A percentile compares a stretch with the other conserved stretches of the same genome.
These are phyloP conservation scores for Drosophila prosaltans DNA, from an alignment of 1,140 invertebrate species.

Conservation along the genomic window DNA sequence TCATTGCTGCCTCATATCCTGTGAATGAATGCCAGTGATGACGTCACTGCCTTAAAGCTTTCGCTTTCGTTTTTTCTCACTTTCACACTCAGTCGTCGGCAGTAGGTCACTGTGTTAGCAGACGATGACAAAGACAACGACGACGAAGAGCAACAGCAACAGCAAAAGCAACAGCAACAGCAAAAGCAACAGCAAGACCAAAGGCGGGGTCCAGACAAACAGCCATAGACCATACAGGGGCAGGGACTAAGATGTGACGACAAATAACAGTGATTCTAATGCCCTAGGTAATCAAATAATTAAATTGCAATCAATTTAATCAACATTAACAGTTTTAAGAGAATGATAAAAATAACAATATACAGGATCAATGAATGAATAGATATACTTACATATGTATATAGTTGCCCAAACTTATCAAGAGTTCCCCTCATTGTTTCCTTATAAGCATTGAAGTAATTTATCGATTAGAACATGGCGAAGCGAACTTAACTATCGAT, in stretches of 20 bases:
- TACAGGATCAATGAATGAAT: no score
- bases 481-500: no score
- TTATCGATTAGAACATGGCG: no score
- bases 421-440: no score
- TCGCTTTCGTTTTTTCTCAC: constrained; percentile 44
- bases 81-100: constrained; percentile 44
- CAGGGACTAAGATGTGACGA: background rate
- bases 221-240: constrained; percentile 16
- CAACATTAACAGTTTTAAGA: background rate
- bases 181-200: background rate
- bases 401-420: no score
- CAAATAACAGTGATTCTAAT: background rate
- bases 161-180: background rate
- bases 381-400: no score
- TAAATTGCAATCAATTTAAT: no score
- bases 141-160: background rate
- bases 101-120: constrained; percentile 83
- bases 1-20: constrained; percentile 61
- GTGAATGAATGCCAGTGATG: constrained; percentile 82
- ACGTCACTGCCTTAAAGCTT: constrained; percentile 62
- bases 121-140: constrained; percentile 20
- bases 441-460: no score
- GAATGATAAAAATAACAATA: no score
- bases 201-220: background rate
- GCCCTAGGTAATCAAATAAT: no score